Evolutionary conservation across 2,113 vertebrate species (phyloP).

Genomic region (Podiceps cristatus): DNA sequence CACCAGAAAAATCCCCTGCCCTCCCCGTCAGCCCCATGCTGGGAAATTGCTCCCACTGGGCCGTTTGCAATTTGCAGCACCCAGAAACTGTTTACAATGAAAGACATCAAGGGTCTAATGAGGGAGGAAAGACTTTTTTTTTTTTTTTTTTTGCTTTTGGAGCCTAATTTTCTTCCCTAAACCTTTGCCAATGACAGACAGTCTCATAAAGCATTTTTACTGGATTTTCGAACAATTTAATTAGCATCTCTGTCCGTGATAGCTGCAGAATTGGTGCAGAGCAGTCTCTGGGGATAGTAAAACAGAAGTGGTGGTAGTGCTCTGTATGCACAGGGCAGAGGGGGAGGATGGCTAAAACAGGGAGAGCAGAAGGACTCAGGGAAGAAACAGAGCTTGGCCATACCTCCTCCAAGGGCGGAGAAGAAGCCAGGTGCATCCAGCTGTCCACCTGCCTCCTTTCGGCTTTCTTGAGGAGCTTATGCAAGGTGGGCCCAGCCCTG

Average conservation of each 20-base stretch:
- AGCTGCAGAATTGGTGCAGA: constrained; percentile 1
- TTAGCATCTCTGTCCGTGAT: background rate
- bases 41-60: background rate
- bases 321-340: rapidly evolving
- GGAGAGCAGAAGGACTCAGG: background rate
- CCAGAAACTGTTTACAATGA: background rate
- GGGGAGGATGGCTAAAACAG: background rate
- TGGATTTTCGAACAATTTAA: constrained; percentile 64
- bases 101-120: background rate
- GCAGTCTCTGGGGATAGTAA: background rate
- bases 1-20: background rate
- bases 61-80: background rate
- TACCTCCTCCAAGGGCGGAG: background rate
- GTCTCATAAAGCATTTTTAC: constrained; percentile 66
- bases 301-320: background rate
- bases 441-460: background rate
- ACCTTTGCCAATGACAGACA: constrained; percentile 57
- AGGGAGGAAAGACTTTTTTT: background rate
- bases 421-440: background rate
- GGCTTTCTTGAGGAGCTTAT: background rate
- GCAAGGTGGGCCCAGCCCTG: background rate
- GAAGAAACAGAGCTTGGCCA: background rate
- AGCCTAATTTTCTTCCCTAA: constrained; percentile 41
- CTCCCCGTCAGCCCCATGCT: background rate
- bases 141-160: background rate